Evolutionary conservation across 2,888 invertebrate species (phyloP).

Genomic region (Heteromurus nitidus): DNA sequence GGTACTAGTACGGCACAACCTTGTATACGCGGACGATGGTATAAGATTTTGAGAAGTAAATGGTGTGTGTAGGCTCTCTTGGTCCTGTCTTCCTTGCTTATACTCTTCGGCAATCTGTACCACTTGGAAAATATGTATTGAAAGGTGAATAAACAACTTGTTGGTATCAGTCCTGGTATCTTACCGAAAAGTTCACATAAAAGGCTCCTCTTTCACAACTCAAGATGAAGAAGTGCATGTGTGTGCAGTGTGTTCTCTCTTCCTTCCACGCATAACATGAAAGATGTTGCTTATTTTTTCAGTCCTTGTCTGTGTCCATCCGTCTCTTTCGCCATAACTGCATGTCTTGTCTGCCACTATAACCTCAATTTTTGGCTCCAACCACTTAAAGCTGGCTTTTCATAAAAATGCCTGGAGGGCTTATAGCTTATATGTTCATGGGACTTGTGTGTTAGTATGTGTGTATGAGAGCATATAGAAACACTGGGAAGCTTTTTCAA

Average conservation of each 20-base stretch:
- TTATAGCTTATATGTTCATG: slow-evolving; percentile 33
- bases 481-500: not conserved
- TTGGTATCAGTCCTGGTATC: slow-evolving; percentile 34
- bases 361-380: slow-evolving; percentile 68
- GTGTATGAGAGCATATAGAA: no score
- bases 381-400: slow-evolving; percentile 60
- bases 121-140: slow-evolving; percentile 7
- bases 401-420: slow-evolving; percentile 65
- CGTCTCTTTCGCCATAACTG: slow-evolving; percentile 67
- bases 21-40: not conserved
- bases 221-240: not conserved
- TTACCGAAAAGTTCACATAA: slow-evolving; percentile 1
- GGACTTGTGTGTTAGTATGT: no score
- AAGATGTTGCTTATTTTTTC: slow-evolving; percentile 34
- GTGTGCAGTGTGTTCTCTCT: not conserved
- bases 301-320: slow-evolving; percentile 60
- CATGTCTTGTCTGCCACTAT: slow-evolving; percentile 63
- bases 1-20: slow-evolving; percentile 15
- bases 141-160: slow-evolving; percentile 63
- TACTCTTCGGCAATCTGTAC: not conserved
- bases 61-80: not conserved
- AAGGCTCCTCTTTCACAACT: slow-evolving; percentile 13
- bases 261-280: not conserved
- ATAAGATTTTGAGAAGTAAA: slow-evolving; percentile 5
- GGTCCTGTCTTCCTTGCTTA: not conserved